A percentile compares a stretch with the other conserved stretches of the same genome.
These are phyloP conservation scores for Zootoca vivipara DNA, from an alignment of 2,113 vertebrate genomes.

Conservation along the genomic window DNA sequence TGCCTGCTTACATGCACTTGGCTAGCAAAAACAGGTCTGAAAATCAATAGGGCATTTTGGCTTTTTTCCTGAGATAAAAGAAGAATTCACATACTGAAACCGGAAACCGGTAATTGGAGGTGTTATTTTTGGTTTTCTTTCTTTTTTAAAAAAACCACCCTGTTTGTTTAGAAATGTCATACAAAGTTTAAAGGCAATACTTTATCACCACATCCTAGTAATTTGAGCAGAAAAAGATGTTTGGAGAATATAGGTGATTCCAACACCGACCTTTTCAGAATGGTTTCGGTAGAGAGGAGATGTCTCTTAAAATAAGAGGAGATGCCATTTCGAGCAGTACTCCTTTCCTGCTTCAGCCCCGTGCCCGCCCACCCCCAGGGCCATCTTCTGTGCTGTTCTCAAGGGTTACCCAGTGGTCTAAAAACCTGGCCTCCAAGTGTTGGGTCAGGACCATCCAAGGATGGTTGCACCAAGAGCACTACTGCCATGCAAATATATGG, in stretches of 20 bases:
- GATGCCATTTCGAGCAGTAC: no score
- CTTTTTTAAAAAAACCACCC: not conserved
- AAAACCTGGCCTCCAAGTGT: no score
- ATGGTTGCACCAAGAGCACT: no score
- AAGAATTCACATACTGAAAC: not conserved
- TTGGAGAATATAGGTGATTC: not conserved
- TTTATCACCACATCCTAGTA: not conserved
- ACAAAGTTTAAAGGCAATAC: not conserved
- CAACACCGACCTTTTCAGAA: not conserved
- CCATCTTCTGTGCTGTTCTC: no score
- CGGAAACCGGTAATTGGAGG: not conserved
- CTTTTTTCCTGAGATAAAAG: not conserved
- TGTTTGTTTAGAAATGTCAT: not conserved
- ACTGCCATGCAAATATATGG: no score
- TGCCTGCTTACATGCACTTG: not conserved
- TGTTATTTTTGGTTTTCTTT: not conserved
- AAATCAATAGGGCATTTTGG: not conserved
- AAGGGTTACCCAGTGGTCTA: no score
- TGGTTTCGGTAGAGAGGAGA: not conserved
- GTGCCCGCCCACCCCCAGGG: no score
- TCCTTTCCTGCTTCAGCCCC: no score
- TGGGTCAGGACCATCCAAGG: no score
- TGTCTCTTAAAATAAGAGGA: no score
- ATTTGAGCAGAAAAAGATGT: not conserved
- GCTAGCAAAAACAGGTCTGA: not conserved